A percentile compares a stretch with the other conserved stretches of the same genome.
These are phyloP conservation scores for Acheta domesticus DNA, from an alignment of 2,888 invertebrate species.

Conservation along the genomic window DNA sequence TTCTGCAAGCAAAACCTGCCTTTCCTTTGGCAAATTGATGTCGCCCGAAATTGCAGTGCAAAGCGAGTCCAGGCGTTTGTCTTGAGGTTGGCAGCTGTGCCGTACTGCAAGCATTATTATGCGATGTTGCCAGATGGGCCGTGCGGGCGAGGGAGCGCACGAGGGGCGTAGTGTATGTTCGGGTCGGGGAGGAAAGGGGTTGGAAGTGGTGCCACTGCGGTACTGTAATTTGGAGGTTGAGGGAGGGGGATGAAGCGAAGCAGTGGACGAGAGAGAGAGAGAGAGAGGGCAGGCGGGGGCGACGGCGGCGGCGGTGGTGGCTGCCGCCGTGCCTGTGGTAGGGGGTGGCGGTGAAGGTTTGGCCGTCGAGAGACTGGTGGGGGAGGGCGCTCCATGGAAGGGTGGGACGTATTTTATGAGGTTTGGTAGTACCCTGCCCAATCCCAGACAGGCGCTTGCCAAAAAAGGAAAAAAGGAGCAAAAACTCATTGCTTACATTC, in stretches of 20 bases:
- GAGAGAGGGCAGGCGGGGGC: not conserved
- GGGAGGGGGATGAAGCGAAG: conserved; percentile 3
- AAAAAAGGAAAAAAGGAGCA: conserved; percentile 3
- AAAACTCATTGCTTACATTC: conserved; percentile 9
- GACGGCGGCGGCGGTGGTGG: not conserved
- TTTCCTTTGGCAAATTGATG: too few species aligned
- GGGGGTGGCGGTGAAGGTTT: not conserved
- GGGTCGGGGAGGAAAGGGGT: conserved; percentile 19
- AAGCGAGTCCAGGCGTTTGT: conserved; percentile 39
- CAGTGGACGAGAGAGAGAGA: not conserved
- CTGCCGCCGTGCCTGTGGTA: too few species aligned
- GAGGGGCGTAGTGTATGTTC: not conserved
- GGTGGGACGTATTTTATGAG: conserved; percentile 26
- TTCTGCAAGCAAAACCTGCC: too few species aligned
- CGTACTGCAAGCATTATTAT: conserved; percentile 33
- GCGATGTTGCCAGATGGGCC: conserved; percentile 34
- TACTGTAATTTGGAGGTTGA: conserved; percentile 32
- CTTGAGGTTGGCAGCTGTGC: conserved; percentile 28
- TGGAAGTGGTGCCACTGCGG: conserved; percentile 29
- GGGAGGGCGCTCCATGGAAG: not conserved
- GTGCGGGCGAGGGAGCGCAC: not conserved
- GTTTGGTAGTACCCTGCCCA: conserved; percentile 23
- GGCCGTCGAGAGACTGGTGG: not conserved
- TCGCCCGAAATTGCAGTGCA: too few species aligned
- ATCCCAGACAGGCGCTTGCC: conserved; percentile 21